These are phyloP conservation scores for Tuberolachnus salignus DNA, from an alignment of 2,888 invertebrate species.

Conservation along the genomic window DNA sequence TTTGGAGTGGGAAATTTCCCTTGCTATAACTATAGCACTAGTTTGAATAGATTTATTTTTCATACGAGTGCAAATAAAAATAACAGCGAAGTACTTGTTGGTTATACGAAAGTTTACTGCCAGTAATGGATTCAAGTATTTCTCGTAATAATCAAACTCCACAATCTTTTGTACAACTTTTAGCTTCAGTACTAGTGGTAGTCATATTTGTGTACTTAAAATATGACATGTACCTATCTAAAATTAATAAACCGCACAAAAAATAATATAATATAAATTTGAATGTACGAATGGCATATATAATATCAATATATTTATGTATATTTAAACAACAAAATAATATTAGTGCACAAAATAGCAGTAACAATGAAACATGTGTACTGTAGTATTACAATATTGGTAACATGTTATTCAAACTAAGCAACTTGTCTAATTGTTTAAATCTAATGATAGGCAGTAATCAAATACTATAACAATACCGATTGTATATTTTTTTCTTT, in stretches of 20 bases:
- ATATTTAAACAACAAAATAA: no score
- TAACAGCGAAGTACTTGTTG: neutral
- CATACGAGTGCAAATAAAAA: neutral
- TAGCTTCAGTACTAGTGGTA: neutral
- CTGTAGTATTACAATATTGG: no score
- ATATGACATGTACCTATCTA: neutral
- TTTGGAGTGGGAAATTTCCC: neutral
- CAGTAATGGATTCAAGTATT: constrained; percentile 6
- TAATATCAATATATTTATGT: no score
- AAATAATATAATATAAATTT: neutral
- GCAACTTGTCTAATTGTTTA: no score
- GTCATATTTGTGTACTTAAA: neutral
- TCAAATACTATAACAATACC: no score
- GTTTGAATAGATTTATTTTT: constrained; percentile 2
- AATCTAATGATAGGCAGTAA: no score
- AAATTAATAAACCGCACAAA: neutral
- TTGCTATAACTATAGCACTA: constrained; percentile 1
- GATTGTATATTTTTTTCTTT: no score
- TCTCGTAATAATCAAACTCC: neutral
- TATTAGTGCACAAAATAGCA: no score
- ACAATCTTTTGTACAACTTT: neutral
- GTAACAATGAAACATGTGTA: no score
- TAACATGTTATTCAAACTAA: no score
- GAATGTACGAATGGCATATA: no score
- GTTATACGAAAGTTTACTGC: neutral